These are phyloP conservation scores for Uloborus diversus DNA, from an alignment of 1,140 invertebrate species.

Conservation along the genomic window DNA sequence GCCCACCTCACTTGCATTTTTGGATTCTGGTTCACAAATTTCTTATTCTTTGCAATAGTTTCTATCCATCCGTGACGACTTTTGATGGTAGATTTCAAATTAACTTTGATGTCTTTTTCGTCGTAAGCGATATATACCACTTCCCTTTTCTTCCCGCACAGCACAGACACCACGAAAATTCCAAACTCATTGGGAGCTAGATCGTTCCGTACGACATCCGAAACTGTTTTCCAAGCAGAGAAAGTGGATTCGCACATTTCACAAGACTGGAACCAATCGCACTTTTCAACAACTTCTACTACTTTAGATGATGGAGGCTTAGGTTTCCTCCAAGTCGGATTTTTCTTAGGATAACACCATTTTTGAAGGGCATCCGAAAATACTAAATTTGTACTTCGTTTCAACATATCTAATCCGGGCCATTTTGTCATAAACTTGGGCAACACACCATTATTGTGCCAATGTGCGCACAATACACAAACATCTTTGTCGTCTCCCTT, in stretches of 20 bases:
- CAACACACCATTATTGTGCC: background rate
- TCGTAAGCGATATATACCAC: background rate
- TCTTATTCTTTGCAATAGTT: background rate
- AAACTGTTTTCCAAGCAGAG: background rate
- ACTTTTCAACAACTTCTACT: background rate
- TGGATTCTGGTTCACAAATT: background rate
- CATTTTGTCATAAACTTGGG: background rate
- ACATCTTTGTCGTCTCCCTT: background rate
- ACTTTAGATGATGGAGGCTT: background rate
- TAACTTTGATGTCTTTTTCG: background rate
- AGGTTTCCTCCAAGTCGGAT: background rate
- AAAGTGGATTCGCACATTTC: background rate
- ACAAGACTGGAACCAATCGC: background rate
- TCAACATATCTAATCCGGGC: background rate
- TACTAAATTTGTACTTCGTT: background rate
- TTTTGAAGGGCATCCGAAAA: background rate
- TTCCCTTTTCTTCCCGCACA: background rate
- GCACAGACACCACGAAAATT: background rate
- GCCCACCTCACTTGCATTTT: background rate
- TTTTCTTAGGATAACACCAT: constrained; percentile 2
- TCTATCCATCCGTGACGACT: background rate
- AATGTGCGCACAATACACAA: background rate
- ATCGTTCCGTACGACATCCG: background rate
- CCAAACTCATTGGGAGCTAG: background rate
- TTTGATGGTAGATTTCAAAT: background rate